Percentiles rank a stretch among this genome's conserved stretches.
Evolutionary conservation across 2,888 invertebrate species (phyloP).

Genomic region (Trachelus troglodyta): DNA sequence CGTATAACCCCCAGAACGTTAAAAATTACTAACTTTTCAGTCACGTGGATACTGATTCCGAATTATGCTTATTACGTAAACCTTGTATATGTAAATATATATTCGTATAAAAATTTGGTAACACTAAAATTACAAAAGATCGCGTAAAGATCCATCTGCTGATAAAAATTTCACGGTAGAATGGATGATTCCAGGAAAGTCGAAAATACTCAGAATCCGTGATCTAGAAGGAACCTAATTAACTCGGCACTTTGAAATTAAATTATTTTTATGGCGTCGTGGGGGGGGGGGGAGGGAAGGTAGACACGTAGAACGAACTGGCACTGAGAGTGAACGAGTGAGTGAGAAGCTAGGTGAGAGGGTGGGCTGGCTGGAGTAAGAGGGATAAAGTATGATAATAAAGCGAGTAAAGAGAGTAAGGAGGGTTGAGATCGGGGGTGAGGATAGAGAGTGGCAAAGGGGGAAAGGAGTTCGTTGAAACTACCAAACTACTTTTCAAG

Average conservation of each 20-base stretch:
- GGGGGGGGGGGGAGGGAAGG: neutral
- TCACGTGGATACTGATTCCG: neutral
- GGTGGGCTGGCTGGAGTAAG: neutral
- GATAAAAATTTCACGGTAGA: neutral
- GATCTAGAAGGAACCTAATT: constrained; percentile 43
- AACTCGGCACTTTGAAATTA: constrained; percentile 50
- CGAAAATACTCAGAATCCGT: constrained; percentile 4
- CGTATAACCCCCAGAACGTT: neutral
- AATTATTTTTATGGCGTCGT: constrained; percentile 45
- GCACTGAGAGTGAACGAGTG: neutral
- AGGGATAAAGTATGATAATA: constrained; percentile 18
- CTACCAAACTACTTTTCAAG: constrained; percentile 62
- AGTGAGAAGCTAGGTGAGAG: neutral
- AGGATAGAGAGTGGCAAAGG: neutral
- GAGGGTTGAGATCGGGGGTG: neutral
- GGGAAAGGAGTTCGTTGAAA: constrained; percentile 36
- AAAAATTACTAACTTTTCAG: neutral
- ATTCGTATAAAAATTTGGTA: too few species aligned
- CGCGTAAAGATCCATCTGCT: neutral
- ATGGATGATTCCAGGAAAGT: constrained; percentile 13
- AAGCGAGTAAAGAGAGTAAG: constrained; percentile 26
- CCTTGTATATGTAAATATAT: too few species aligned
- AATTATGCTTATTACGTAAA: too few species aligned
- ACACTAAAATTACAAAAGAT: neutral
- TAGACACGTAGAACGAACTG: neutral